Base-by-base conservation (phyloP, 2,113 vertebrate species). In the Oceanodroma tethys region DNA sequence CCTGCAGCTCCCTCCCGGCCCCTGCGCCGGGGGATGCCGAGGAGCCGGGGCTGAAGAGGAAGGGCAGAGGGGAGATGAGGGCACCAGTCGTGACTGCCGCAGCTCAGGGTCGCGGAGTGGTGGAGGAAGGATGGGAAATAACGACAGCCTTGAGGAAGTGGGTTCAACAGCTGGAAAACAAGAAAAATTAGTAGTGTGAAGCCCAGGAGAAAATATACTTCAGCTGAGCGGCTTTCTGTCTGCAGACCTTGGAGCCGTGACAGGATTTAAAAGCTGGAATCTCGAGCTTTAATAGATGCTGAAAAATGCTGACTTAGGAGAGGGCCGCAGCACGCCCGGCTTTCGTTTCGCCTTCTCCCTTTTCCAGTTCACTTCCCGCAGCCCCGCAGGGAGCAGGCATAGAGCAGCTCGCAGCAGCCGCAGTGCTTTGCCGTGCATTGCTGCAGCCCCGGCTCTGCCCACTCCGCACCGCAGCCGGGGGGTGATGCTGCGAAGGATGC, bases 231-330 rank as follows among this genome's bases (percentile, higher is more conserved):
- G 55, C 75, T 78, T 74, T 88, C 65, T 92, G 92, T 94, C 78
- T 30, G 0, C 18, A 82, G 80, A 25, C 43, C 59, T 65, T 93
- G 96, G 92, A 96, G 94, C 40, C 0, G 4, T 83, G 94, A 75
- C 92, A 88, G 60, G 50, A 22, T 42, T 71, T 27, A 7, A 65
- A 73, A 59, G 81, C 59, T 86, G 93, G 67, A 91, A 89, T 70
- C 67, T 76, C 3, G 2, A 62, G 65, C 34, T 86, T 74, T 36
- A 65, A 88, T 83, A 75, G 75, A 86, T n/a, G 82, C 80, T 56
- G 76, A 55, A 92, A 96, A 97, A 87, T 45, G 94, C 95, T 95
- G 96, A 81, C n/a, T 92, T 81, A 88, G 76, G 81, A 15, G 25
- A 90, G 93, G 58, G 58, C 42, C 1, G 3, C 62, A 65, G 79